phyloP scores from a whole-genome alignment of 2,888 invertebrate species.

The Drosophila nr. perissopoda region DNA sequence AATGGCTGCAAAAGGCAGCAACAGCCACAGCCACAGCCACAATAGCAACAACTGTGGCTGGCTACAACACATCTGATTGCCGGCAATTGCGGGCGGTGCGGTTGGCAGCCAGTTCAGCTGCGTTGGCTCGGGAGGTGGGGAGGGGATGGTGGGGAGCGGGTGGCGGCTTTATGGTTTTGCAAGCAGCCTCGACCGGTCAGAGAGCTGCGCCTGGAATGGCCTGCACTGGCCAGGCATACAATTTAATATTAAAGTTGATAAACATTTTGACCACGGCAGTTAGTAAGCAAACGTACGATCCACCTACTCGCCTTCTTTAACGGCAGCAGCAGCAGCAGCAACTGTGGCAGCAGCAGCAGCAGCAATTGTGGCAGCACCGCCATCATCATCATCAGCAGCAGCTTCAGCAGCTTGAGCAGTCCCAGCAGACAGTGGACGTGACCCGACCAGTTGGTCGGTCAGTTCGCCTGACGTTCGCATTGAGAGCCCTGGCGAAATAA shows the following conservation, averaged over 20 bases:
- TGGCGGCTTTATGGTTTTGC: constrained; percentile 56
- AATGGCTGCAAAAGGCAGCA: constrained; percentile 43
- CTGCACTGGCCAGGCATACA: constrained; percentile 66
- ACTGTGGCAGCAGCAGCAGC: constrained; percentile 64
- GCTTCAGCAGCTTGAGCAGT: constrained; percentile 6
- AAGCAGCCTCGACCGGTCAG: constrained; percentile 51
- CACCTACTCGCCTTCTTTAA: constrained; percentile 84
- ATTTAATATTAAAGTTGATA: constrained; percentile 84
- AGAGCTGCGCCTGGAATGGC: constrained; percentile 21
- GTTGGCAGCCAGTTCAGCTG: constrained; percentile 58
- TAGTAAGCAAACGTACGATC: constrained; percentile 85
- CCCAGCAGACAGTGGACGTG: constrained; percentile 64
- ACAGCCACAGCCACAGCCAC: not conserved
- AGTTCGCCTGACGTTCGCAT: constrained; percentile 19
- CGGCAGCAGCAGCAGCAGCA: constrained; percentile 71
- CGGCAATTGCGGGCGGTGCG: constrained; percentile 65
- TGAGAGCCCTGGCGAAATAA: constrained; percentile 70
- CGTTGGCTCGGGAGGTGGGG: not conserved
- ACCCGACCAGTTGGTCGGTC: constrained; percentile 56
- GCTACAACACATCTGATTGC: constrained; percentile 73
- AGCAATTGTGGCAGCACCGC: constrained; percentile 63
- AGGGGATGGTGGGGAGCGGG: constrained; percentile 25
- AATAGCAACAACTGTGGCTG: constrained; percentile 23
- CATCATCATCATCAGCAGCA: constrained; percentile 66
- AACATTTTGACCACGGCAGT: constrained; percentile 84